Evolutionary conservation across 1,140 invertebrate species (phyloP), one percentile per base, ranked within the genome.

Genomic region (Drosophila ogumai): DNA sequence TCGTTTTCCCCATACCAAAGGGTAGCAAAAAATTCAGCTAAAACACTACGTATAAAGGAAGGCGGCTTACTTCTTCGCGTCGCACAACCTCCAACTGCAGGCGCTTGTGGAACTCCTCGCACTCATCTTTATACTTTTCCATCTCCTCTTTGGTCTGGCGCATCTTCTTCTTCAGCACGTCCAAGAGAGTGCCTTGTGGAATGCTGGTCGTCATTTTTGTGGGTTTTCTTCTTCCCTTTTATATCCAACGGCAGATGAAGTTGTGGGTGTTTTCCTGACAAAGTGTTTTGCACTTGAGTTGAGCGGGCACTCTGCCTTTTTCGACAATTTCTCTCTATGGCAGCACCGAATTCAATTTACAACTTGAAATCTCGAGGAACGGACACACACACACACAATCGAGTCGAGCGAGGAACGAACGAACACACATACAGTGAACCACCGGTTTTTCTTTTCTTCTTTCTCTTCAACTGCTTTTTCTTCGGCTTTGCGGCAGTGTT

Each of bases 91-190:
- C 97, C 90, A 96, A 94, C 94, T 98, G 97, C 90, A 98, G 94
- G 93, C 96, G 95, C 95, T 97, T 97, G 93, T 97, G 96, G 93
- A 96, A 96, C 93, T 98, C 97, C 93, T 98, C 97, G 92, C 96
- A 97, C 93, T 98, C 97, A 93, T 99, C 98, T 94, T 98, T 98
- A 94, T 97, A 98, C 93, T 97, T 96, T 93, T 99, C 98, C 96
- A 98, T 97, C 94, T 99, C 98, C 93, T 99, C 98, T 94, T 99
- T 99, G 73, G 98, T 97, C 93, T 98, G 97, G 85, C 97, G 95
- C 98, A 99, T 99, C 96, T 99, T 99, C 95, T 99, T 99, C 95
- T 99, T 99, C 79, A 99, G 95, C 85, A 98, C 97, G 94, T 99
- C 98, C 91, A 99, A 94, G 77, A 99, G 95, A 85, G 96, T 96